phyloP scores from a whole-genome alignment of 64 coral and sea anemone genomes.

The Cladopsammia gracilis region DNA sequence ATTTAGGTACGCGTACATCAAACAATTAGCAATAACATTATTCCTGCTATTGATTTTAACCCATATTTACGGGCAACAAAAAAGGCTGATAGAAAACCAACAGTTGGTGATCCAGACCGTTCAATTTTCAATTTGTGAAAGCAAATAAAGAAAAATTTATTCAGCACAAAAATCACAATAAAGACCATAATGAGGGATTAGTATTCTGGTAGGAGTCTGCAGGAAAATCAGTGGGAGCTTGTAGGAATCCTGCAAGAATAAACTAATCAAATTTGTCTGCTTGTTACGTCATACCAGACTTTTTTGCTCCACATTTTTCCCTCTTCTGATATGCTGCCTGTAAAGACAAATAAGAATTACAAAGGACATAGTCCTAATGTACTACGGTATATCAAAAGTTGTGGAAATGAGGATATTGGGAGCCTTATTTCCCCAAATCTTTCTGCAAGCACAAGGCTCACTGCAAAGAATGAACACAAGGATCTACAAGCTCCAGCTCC shows the following conservation, averaged over 20 bases:
- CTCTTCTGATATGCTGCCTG: not conserved
- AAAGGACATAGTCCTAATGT: slow-evolving; percentile 63
- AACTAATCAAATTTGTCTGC: not conserved
- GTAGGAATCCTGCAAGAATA: slow-evolving; percentile 6
- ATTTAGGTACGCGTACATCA: too few relatives aligned
- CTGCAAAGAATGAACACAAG: slow-evolving; percentile 40
- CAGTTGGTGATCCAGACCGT: too few relatives aligned
- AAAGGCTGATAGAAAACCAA: too few relatives aligned
- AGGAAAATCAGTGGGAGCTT: not conserved
- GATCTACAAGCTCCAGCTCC: slow-evolving; percentile 62
- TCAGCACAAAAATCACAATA: too few relatives aligned
- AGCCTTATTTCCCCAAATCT: slow-evolving; percentile 36
- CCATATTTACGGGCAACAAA: too few relatives aligned
- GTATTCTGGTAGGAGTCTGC: not conserved
- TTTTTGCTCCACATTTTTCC: too few relatives aligned
- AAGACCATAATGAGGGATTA: not conserved
- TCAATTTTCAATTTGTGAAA: too few relatives aligned
- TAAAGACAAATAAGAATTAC: slow-evolving; percentile 38
- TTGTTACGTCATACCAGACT: not conserved
- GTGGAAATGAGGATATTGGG: slow-evolving; percentile 55
- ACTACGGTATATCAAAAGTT: slow-evolving; percentile 30
- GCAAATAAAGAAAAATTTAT: too few relatives aligned
- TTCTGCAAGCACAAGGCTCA: slow-evolving; percentile 51
- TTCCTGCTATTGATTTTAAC: too few relatives aligned
- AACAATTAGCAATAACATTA: too few relatives aligned